Conservation (phyloP, 2,888 invertebrate genomes). For the Pseudoips prasinana region DNA sequence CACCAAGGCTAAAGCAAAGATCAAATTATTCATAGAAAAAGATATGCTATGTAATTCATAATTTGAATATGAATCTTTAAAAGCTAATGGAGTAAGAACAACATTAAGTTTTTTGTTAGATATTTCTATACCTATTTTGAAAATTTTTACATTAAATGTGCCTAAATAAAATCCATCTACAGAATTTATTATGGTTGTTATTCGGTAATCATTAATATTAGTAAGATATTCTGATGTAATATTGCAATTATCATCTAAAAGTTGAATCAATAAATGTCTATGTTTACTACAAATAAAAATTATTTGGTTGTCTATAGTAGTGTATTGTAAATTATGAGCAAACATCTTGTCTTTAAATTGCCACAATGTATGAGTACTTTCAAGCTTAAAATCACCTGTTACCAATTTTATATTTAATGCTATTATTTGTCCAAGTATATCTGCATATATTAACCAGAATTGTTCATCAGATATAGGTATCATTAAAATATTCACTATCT, state of each 20-base stretch:
- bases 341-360: slow-evolving; percentile 59
- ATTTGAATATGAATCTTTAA: slow-evolving; percentile 43
- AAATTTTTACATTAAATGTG: slow-evolving; percentile 54
- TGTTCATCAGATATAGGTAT: slow-evolving; percentile 33
- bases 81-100: slow-evolving; percentile 28
- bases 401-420: slow-evolving; percentile 39
- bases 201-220: slow-evolving; percentile 61
- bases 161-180: slow-evolving; percentile 40
- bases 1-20: slow-evolving; percentile 45
- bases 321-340: slow-evolving; percentile 39
- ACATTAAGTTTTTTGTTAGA: slow-evolving; percentile 31
- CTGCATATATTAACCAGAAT: slow-evolving; percentile 48
- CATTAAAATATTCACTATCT: slow-evolving; percentile 52
- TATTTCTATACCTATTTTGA: slow-evolving; percentile 39
- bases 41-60: slow-evolving; percentile 47
- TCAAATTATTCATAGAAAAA: slow-evolving; percentile 47
- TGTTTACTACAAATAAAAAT: slow-evolving; percentile 58
- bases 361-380: slow-evolving; percentile 46
- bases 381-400: slow-evolving; percentile 28
- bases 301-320: slow-evolving; percentile 36
- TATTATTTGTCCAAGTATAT: slow-evolving; percentile 50
- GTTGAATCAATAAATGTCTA: slow-evolving; percentile 55
- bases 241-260: slow-evolving; percentile 44
- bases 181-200: slow-evolving; percentile 44
- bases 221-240: slow-evolving; percentile 45